phyloP scores from a whole-genome alignment of 2,113 vertebrate species.

The Mungos mungo region DNA sequence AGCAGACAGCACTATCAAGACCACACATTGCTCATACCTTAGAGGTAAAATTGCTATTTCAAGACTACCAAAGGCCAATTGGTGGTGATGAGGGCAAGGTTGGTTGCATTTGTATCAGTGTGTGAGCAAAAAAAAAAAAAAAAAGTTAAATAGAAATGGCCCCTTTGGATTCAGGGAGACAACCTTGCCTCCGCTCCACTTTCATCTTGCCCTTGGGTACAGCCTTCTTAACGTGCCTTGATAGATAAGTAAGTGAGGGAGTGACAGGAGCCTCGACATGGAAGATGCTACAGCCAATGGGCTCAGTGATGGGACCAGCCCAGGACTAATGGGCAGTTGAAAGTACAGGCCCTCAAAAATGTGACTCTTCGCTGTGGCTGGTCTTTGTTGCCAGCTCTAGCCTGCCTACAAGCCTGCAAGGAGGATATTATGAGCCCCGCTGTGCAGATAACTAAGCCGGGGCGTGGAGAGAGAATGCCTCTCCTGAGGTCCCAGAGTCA shows the following conservation, averaged over 20 bases:
- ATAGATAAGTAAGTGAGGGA: neutral
- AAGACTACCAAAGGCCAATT: neutral
- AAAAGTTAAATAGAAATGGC: neutral
- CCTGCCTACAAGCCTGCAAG: neutral
- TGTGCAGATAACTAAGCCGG: neutral
- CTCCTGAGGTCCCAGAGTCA: neutral
- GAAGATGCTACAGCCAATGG: rapidly evolving
- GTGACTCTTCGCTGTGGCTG: neutral
- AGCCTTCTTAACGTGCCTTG: neutral
- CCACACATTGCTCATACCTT: neutral
- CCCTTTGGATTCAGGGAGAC: neutral
- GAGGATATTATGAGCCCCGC: neutral
- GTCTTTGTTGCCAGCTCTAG: neutral
- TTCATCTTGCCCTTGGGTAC: neutral
- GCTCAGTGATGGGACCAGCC: neutral
- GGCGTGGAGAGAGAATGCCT: neutral
- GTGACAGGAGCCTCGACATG: neutral
- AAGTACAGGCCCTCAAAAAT: neutral
- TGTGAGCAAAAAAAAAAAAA: neutral
- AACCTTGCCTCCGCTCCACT: rapidly evolving
- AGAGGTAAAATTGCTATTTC: neutral
- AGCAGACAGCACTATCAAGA: neutral
- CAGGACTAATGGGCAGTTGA: neutral
- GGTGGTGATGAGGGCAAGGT: neutral
- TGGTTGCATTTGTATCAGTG: neutral